Base-by-base conservation (phyloP, 2,888 invertebrate genomes). In the Lithophane leautieri region DNA sequence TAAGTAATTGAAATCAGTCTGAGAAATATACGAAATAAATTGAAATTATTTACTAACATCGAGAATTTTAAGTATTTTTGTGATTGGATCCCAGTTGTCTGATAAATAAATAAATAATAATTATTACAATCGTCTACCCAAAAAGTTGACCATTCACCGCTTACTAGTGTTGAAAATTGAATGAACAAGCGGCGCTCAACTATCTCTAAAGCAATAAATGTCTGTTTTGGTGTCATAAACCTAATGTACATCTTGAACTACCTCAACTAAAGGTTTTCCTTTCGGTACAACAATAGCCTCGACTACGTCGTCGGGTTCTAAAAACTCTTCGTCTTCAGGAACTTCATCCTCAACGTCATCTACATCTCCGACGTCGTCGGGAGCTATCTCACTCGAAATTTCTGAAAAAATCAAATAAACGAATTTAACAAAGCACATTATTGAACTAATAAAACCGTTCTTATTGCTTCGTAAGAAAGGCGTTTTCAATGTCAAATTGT, bases 221-320 rank as follows among this genome's bases (percentile, higher is more conserved):
- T 34, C 19, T 47, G 28, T 70, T 3, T 22, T 47, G n/a, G 2
- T 28, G 52, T 14, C 19, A 56, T 42, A 22, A 42, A 28, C 4
- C 1, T 12, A 56, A 12, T 19, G 19, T 34, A n/a, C 3, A 52
- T 19, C 2, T 8, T 42, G 28, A 50, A n/a, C 70, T 91, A 97
- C 97, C 95, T 97, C 97, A 78, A 94, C 92, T 83, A 97, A 96
- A 62, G 96, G 97, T 89, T 94, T 94, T 60, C 95, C 95, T 9
- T 93, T 89, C 0, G 94, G 93, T 3, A 91, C 93, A 16, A 93
- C 94, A 75, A 96, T 94, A 4, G 93, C 91, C 6, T 93, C 94
- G 14, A 93, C 93, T 40, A 91, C 84, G 16, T 94, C 94, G 40
- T 95, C 95, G 0, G 91, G 91, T 85, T 93, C 93, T 54, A 94